These are phyloP conservation scores for Hippocampus abdominalis DNA, from an alignment of 2,113 vertebrate species.

Conservation along the genomic window DNA sequence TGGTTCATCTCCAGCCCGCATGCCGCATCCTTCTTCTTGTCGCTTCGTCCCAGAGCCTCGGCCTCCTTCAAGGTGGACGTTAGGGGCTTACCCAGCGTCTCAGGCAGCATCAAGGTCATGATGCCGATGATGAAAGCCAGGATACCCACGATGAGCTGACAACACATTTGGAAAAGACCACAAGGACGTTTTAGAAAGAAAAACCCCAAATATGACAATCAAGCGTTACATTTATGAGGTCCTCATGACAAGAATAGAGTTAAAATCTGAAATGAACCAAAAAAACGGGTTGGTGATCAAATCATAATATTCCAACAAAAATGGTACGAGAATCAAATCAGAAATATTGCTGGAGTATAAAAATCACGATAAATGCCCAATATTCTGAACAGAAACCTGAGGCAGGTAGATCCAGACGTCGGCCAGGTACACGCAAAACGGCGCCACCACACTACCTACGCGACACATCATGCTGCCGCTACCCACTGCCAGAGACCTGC, in stretches of 20 bases:
- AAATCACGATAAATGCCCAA: too few relatives aligned
- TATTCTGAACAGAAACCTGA: conserved; percentile 68
- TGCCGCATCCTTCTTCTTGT: conserved; percentile 34
- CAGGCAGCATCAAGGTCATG: conserved; percentile 81
- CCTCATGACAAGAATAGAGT: too few relatives aligned
- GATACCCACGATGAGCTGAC: conserved; percentile 82
- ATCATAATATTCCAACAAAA: too few relatives aligned
- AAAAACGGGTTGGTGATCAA: too few relatives aligned
- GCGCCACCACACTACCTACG: conserved; percentile 83
- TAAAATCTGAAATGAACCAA: too few relatives aligned
- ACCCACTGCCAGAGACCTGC: conserved; percentile 85
- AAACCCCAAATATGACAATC: neutral
- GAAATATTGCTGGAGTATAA: neutral
- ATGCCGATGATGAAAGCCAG: conserved; percentile 82
- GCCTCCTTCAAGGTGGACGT: conserved; percentile 82
- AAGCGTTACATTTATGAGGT: neutral
- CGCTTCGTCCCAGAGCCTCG: conserved; percentile 64
- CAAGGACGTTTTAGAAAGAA: too few relatives aligned
- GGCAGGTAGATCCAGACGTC: conserved; percentile 84
- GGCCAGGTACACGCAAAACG: conserved; percentile 81
- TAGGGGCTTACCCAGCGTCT: conserved; percentile 83
- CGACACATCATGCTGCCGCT: conserved; percentile 90
- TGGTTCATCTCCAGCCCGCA: conserved; percentile 64
- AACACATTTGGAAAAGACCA: neutral
- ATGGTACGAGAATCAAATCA: neutral